Base-by-base conservation (phyloP, 2,797 vertebrate species). In the Manis javanica region DNA sequence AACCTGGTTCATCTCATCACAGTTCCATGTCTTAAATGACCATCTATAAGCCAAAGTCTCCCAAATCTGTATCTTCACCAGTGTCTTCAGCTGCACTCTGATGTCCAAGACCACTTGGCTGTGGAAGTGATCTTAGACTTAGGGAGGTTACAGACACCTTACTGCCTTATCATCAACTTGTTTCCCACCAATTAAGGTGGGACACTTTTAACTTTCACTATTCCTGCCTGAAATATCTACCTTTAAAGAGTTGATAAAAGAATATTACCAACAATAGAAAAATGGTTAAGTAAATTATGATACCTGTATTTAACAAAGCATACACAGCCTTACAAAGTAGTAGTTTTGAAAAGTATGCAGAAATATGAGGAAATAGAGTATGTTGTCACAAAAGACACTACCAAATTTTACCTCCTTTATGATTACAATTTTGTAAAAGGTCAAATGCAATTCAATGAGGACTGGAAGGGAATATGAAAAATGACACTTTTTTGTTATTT, bases 361-460 rank as follows among this genome's bases (percentile, higher is more conserved):
- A 96, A 94, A 83, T 78, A 57, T 74, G 64, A 3, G 7, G 39
- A 83, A 77, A 72, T 39, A 78, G 31, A 83, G 14, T n/a, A 71
- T 72, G 23, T 51, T 69, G 31, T 87, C 64, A 96, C 24, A 87
- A 84, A 93, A 95, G 23, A 87, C 10, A 75, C 71, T 71, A 39
- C 7, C 83, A 83, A 64, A 61, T 71, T 89, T 95, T 90, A 87
- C 78, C 42, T 90, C 34, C 46, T 39, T 90, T 88, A 31, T 72
- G 34, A 89, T 89, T 90, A 69, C 21, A 86, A 74, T 75, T 88
- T 75, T n/a, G n/a, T 79, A 61, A 87, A 96, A 83, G 23, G 7
- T 91, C 39, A 91, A 51, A 82, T 63, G 49, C 19, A 93, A 57
- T 83, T 53, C 24, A 26, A 77, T 29, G 64, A 79, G 74, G 64